These are phyloP conservation scores for Eulacestoma nigropectus DNA, from an alignment of 2,113 vertebrate species.

Conservation along the genomic window DNA sequence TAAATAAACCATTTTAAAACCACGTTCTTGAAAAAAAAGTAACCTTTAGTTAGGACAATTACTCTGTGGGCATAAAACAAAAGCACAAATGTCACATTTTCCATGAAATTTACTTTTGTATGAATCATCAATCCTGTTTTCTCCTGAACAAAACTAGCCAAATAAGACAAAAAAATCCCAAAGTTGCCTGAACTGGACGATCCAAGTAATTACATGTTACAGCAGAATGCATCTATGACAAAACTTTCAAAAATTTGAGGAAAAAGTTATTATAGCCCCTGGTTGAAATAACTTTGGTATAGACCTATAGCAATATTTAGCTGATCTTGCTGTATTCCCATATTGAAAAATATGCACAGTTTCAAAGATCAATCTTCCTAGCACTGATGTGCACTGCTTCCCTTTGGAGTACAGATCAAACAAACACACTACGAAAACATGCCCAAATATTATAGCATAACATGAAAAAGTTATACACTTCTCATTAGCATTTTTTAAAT, in stretches of 20 bases:
- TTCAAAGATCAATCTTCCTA: constrained; percentile 11
- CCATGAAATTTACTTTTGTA: constrained; percentile 49
- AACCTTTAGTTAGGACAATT: constrained; percentile 53
- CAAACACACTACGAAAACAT: background rate
- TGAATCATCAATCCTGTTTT: constrained; percentile 64
- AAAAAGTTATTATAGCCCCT: constrained; percentile 39
- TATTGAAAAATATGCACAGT: background rate
- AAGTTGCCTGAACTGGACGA: constrained; percentile 35
- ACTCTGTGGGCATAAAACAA: constrained; percentile 48
- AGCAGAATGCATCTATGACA: constrained; percentile 37
- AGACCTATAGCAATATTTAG: background rate
- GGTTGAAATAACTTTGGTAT: constrained; percentile 33
- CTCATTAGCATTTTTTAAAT: background rate
- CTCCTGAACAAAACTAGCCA: constrained; percentile 39
- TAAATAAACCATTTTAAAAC: constrained; percentile 16
- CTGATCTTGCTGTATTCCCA: background rate
- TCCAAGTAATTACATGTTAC: constrained; percentile 62
- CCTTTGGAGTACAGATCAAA: constrained; percentile 19
- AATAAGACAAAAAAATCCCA: constrained; percentile 8
- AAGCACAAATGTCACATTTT: constrained; percentile 56
- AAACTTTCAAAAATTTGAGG: constrained; percentile 51
- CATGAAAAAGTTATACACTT: background rate
- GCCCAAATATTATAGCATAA: background rate
- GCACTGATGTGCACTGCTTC: background rate
- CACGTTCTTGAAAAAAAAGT: constrained; percentile 2